A percentile compares a stretch with the other conserved stretches of the same genome.
These are phyloP conservation scores for Prenolepis imparis DNA, from an alignment of 2,888 invertebrate species.

Conservation along the genomic window DNA sequence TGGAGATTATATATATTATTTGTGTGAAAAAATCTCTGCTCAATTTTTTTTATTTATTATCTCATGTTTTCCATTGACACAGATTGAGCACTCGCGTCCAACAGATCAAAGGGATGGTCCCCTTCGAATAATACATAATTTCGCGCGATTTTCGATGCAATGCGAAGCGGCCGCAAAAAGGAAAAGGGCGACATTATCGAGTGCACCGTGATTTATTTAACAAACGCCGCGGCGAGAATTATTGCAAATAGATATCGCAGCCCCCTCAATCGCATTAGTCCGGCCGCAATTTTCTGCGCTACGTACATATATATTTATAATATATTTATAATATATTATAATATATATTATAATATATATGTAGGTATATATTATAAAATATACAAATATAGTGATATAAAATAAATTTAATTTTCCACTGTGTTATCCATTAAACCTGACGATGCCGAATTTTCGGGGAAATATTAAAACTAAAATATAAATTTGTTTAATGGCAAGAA, in stretches of 20 bases:
- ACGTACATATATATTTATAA: background rate
- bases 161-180: background rate
- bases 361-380: too few relatives aligned
- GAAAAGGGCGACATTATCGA: slow-evolving; percentile 4
- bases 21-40: background rate
- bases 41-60: slow-evolving; percentile 1
- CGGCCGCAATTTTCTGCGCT: background rate
- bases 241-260: slow-evolving; percentile 20
- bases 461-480: too few relatives aligned
- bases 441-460: too few relatives aligned
- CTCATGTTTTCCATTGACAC: background rate
- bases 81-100: background rate
- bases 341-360: too few relatives aligned
- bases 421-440: too few relatives aligned
- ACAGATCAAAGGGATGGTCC: slow-evolving; percentile 8
- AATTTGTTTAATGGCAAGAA: too few relatives aligned
- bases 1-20: background rate
- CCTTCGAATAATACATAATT: slow-evolving; percentile 34
- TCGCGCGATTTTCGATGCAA: slow-evolving; percentile 13
- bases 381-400: too few relatives aligned
- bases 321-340: too few relatives aligned
- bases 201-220: slow-evolving; percentile 36
- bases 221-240: background rate
- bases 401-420: too few relatives aligned
- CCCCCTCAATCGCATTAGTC: slow-evolving; percentile 38